phyloP scores from a whole-genome alignment of 2,797 vertebrate species.

The Microtus obscurus region DNA sequence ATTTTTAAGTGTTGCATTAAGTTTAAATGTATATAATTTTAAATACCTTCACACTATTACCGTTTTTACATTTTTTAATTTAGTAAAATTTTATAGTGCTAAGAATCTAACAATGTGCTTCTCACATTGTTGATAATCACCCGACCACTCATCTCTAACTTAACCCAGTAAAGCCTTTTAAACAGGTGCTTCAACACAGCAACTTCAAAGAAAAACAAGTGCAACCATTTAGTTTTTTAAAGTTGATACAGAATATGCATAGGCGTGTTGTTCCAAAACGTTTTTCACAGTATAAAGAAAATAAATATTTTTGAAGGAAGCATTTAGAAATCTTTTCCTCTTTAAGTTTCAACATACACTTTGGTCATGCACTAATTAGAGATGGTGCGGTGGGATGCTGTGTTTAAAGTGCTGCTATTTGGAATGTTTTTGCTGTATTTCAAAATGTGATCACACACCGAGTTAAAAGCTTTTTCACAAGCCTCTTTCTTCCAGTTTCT shows the following conservation, averaged over 20 bases:
- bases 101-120: neutral
- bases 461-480: constrained; percentile 78
- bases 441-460: constrained; percentile 73
- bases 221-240: neutral
- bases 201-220: neutral
- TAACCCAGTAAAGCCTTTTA: neutral
- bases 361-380: constrained; percentile 51
- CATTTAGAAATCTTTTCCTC: constrained; percentile 1
- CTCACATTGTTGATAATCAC: neutral
- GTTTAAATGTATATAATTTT: neutral
- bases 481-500: constrained; percentile 72
- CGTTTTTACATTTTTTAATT: neutral
- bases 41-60: neutral
- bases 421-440: constrained; percentile 68
- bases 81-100: neutral
- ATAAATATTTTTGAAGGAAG: neutral
- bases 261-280: neutral
- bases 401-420: constrained; percentile 64
- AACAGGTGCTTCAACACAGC: neutral
- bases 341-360: constrained; percentile 1
- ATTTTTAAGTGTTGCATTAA: neutral
- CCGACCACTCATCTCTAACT: neutral
- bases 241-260: neutral
- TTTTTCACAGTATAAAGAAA: constrained; percentile 29
- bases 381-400: neutral